Conservation (phyloP, 2,797 vertebrate species). For the Steatocranus sp. region DNA sequence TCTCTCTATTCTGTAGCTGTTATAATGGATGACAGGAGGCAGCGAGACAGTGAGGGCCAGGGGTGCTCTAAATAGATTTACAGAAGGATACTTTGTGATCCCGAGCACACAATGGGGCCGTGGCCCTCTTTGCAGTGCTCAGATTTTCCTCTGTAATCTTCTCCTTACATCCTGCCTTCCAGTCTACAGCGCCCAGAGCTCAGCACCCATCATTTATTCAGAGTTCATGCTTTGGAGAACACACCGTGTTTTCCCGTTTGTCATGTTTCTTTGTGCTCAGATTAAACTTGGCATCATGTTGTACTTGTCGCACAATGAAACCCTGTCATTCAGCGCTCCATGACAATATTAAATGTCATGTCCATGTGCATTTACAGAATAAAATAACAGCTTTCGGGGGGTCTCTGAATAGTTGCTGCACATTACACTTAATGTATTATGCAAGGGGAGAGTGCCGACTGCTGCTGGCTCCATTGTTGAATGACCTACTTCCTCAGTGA, state of each 20-base stretch:
- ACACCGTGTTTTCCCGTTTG: constrained; percentile 82
- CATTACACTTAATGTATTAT: constrained; percentile 98
- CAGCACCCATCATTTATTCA: constrained; percentile 87
- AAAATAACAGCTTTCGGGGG: constrained; percentile 92
- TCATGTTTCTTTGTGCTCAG: constrained; percentile 84
- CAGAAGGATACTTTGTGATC: constrained; percentile 76
- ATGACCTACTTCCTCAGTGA: constrained; percentile 92
- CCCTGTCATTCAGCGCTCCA: constrained; percentile 88
- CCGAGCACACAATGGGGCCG: constrained; percentile 71
- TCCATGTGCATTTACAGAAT: constrained; percentile 93
- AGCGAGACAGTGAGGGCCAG: constrained; percentile 69
- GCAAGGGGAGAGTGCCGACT: constrained; percentile 90
- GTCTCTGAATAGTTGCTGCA: constrained; percentile 83
- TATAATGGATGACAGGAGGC: constrained; percentile 69
- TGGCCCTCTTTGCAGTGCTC: constrained; percentile 70
- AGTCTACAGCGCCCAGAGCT: constrained; percentile 73
- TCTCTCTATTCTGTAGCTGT: constrained; percentile 63
- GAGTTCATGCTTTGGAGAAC: constrained; percentile 80
- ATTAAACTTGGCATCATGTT: constrained; percentile 91
- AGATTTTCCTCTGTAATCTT: constrained; percentile 74
- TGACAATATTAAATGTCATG: constrained; percentile 98
- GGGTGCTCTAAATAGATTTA: constrained; percentile 75
- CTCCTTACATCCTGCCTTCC: constrained; percentile 60
- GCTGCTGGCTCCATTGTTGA: constrained; percentile 91
- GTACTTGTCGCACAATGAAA: constrained; percentile 90